These are phyloP conservation scores for Xiphorhynchus erythropygius DNA, from an alignment of 2,797 vertebrate species.

Conservation along the genomic window DNA sequence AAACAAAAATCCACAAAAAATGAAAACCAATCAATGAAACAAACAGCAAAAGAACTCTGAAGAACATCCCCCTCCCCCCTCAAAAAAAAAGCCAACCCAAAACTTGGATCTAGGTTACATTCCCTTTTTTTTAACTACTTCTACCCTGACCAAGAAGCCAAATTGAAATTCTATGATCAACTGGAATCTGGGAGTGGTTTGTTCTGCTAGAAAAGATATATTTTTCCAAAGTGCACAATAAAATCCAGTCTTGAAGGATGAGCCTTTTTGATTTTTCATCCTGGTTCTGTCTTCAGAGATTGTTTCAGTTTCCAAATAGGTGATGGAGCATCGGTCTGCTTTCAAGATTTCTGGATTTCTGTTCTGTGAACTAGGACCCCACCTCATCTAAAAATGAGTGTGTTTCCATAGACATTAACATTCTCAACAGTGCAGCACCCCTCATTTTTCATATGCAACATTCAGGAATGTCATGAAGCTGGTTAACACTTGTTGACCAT, in stretches of 20 bases:
- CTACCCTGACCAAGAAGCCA: not conserved
- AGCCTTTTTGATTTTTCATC: not conserved
- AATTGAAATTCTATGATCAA: accelerated
- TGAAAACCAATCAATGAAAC: not conserved
- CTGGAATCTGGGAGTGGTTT: not conserved
- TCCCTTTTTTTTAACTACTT: not conserved
- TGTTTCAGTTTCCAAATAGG: not conserved
- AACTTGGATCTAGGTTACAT: accelerated
- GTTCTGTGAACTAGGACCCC: not conserved
- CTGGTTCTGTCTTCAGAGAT: not conserved
- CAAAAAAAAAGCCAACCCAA: not conserved
- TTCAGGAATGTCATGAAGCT: not conserved
- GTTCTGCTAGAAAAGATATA: not conserved
- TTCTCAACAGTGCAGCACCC: not conserved
- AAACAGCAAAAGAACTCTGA: not conserved
- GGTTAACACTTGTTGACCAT: not conserved
- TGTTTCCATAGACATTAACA: not conserved
- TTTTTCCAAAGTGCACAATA: not conserved
- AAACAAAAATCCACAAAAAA: not conserved
- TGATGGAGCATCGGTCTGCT: not conserved
- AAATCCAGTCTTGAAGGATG: not conserved
- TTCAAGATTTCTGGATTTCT: not conserved
- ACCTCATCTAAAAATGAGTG: not conserved
- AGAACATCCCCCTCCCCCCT: too few species aligned
- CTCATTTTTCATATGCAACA: not conserved